Conservation (phyloP, 2,113 vertebrate genomes). For the Pseudonaja textilis region DNA sequence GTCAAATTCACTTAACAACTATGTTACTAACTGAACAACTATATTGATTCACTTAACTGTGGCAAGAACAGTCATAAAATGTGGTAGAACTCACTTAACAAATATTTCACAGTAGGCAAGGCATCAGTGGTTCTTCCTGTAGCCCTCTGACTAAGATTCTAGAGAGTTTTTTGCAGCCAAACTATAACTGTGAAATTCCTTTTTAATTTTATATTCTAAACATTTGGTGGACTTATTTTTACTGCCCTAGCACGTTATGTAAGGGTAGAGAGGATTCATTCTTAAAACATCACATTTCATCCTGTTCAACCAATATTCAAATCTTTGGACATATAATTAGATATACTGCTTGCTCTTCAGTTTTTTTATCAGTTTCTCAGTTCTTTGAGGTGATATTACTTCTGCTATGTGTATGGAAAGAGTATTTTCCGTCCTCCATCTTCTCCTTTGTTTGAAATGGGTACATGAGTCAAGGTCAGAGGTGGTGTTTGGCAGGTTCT, state of each 20-base stretch:
- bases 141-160: background rate
- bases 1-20: background rate
- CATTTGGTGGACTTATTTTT: background rate
- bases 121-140: background rate
- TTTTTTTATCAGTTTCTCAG: background rate
- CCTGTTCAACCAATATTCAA: background rate
- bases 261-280: background rate
- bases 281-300: background rate
- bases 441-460: background rate
- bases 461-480: background rate
- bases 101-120: background rate
- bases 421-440: background rate
- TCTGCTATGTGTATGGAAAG: background rate
- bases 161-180: background rate
- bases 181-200: background rate
- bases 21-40: background rate
- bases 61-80: background rate
- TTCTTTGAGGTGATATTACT: background rate
- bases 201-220: background rate
- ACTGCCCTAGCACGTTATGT: background rate
- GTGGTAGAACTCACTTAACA: background rate
- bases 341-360: background rate
- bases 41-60: background rate
- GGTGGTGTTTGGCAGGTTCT: too few relatives aligned
- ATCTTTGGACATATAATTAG: background rate